Conservation (phyloP, 2,113 vertebrate genomes). For the Octodon degus region DNA sequence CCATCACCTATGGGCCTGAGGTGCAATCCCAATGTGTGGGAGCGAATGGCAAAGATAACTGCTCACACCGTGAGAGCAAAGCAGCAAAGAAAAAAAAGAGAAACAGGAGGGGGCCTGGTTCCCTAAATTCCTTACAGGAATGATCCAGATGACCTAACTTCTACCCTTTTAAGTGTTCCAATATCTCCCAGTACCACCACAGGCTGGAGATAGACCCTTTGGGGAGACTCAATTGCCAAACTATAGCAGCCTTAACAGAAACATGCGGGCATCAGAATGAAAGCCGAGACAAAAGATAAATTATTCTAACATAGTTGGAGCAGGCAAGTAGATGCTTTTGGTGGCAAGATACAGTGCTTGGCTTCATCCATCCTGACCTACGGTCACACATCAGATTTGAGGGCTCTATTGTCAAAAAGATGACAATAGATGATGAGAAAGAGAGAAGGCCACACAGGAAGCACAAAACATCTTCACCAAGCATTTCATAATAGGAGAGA, state of each 20-base stretch:
- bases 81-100: not conserved
- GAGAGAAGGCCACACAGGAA: not conserved
- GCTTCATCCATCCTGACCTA: not conserved
- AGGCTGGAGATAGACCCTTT: not conserved
- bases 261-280: not conserved
- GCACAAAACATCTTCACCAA: not conserved
- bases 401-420: not conserved
- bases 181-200: not conserved
- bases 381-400: not conserved
- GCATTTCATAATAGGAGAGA: not conserved
- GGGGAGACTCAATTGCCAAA: not conserved
- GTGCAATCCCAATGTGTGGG: not conserved
- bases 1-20: not conserved
- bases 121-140: not conserved
- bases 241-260: not conserved
- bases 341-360: not conserved
- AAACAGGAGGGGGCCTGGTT: not conserved
- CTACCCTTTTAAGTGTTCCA: not conserved
- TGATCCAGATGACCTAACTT: not conserved
- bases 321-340: not conserved
- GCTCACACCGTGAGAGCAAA: not conserved
- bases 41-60: not conserved
- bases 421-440: not conserved
- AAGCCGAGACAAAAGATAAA: not conserved
- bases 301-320: not conserved